Percentiles rank a stretch among this genome's conserved stretches.
Conservation (phyloP, 2,888 invertebrate genomes). For the Xestia rhomboidea region DNA sequence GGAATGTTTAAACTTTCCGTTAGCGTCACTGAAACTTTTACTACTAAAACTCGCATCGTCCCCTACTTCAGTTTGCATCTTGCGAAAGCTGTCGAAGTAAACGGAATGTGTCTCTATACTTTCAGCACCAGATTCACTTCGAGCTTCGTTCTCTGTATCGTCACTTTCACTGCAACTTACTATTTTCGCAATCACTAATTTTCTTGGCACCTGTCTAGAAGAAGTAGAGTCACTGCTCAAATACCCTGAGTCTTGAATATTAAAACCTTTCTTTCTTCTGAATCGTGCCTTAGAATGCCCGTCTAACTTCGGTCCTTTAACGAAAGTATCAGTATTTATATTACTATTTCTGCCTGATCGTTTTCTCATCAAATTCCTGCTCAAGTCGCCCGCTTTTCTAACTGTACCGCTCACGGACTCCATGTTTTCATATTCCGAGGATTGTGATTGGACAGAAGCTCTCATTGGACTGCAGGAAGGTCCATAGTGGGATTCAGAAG, state of each 20-base stretch:
- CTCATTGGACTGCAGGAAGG: constrained; percentile 84
- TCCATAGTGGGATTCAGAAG: constrained; percentile 77
- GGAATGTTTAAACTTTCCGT: constrained; percentile 70
- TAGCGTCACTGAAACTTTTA: constrained; percentile 74
- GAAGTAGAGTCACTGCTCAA: constrained; percentile 95
- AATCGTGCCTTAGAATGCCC: constrained; percentile 74
- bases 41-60: constrained; percentile 71
- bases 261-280: constrained; percentile 82
- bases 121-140: constrained; percentile 96
- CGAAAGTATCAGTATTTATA: constrained; percentile 85
- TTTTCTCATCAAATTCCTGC: constrained; percentile 76
- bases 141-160: constrained; percentile 94
- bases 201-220: constrained; percentile 86
- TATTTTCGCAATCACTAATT: constrained; percentile 87
- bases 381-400: constrained; percentile 70
- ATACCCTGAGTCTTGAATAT: constrained; percentile 95
- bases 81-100: constrained; percentile 94
- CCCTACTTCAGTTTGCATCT: constrained; percentile 78
- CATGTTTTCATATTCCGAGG: constrained; percentile 88
- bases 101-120: constrained; percentile 97
- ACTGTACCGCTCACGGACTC: constrained; percentile 67
- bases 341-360: constrained; percentile 69
- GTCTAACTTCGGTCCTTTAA: constrained; percentile 79
- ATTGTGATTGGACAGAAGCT: constrained; percentile 88
- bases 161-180: constrained; percentile 93